Evolutionary conservation across 1,140 invertebrate species (phyloP), one percentile per base, ranked within the genome.

Genomic region (Solenopsis fugax): DNA sequence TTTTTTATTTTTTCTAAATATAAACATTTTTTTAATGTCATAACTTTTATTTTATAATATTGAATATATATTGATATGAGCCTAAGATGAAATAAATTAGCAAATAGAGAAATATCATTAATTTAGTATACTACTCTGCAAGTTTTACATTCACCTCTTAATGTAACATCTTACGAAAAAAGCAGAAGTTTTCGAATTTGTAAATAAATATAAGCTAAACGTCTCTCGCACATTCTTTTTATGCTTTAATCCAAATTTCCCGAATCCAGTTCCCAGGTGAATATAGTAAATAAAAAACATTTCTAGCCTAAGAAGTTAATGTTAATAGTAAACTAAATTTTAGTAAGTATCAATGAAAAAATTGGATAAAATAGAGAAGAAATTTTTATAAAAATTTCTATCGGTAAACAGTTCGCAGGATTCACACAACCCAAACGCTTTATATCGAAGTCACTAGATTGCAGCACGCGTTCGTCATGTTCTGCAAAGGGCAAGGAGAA

Each of bases 401-500:
- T 77, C 24, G 56, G 81, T 67, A 85, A 85, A 76, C 5, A 10
- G 3, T 54, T 80, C 34, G n/a, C 54, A 37, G 48, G 24, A 58
- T 34, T 48, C 52, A 37, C 4, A 29, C 80, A 37, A 21, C 48
- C n/a, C 45, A 75, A 13, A 18, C 18, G 41, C 54, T 84, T 84
- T 75, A 62, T 75, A 34, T 84, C 10, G 7, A 54, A 85, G 56
- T 64, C 72, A 50, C 48, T 21, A 90, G 89, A 90, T 88, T 6
- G 87, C 89, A 81, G 73, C 89, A 90, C 88, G 67, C 45, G 76
- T 71, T 78, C 48, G 58, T 10, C 12, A n/a, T 3, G 65, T 85
- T 88, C 71, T 62, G 16, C n/a, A 71, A n/a, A 34, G 54, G 48
- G 24, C 12, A 6, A 58, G 18, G 21, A 37, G 71, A 24, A n/a